Evolutionary conservation across 2,797 vertebrate genomes (phyloP).

Genomic region (Rhodeus uyekii): DNA sequence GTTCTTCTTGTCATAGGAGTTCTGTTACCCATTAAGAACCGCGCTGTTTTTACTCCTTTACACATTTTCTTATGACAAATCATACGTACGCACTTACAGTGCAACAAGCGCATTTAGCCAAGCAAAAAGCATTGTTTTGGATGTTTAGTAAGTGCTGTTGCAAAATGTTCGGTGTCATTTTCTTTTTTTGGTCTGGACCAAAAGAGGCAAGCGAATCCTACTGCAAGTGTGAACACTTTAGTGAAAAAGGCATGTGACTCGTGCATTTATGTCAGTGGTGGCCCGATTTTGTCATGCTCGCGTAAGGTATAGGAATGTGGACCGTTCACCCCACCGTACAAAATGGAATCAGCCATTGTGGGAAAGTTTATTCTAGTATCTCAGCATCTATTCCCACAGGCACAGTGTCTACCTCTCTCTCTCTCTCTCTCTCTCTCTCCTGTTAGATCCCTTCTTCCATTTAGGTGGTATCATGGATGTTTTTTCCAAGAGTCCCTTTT

Average conservation of each 20-base stretch:
- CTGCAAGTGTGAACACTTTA: neutral
- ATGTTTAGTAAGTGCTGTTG: too few species aligned
- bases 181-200: neutral
- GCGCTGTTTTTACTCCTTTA: neutral
- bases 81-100: neutral
- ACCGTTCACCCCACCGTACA: constrained; percentile 20
- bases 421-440: neutral
- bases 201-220: neutral
- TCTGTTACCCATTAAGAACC: too few species aligned
- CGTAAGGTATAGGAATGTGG: constrained; percentile 57
- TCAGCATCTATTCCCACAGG: constrained; percentile 2
- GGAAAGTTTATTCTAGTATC: constrained; percentile 70
- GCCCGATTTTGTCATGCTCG: constrained; percentile 43
- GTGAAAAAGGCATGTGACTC: neutral
- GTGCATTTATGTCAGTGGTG: constrained; percentile 44
- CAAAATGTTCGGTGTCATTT: too few species aligned
- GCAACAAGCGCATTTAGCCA: neutral
- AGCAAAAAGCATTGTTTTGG: too few species aligned
- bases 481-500: neutral
- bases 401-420: neutral
- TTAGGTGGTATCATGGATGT: neutral
- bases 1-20: neutral
- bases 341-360: constrained; percentile 58
- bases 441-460: constrained; percentile 14
- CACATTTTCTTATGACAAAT: neutral